Evolutionary conservation across 1,140 invertebrate genomes (phyloP).

Genomic region (Luehdorfia chinensis): DNA sequence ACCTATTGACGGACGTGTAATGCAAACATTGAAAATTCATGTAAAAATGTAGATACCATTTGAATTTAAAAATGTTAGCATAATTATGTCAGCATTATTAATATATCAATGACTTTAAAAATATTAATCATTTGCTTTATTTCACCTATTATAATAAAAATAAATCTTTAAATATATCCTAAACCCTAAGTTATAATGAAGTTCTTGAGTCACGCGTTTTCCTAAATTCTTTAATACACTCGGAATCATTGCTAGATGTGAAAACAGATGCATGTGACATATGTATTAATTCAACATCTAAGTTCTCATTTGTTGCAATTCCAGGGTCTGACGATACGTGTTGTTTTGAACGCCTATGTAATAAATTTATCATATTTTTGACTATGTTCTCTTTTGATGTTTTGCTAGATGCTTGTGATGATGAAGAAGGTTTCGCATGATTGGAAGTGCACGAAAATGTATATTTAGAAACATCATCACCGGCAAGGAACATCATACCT

Average conservation of each 20-base stretch:
- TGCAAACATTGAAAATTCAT: background rate
- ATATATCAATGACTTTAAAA: no score
- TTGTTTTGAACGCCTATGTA: conserved; percentile 36
- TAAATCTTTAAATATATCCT: conserved; percentile 14
- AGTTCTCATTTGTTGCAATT: conserved; percentile 27
- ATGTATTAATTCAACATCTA: conserved; percentile 50
- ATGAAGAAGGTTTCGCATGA: conserved; percentile 26
- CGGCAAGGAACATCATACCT: conserved; percentile 39
- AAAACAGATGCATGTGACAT: conserved; percentile 49
- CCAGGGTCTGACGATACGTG: conserved; percentile 47
- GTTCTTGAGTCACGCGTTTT: conserved; percentile 32
- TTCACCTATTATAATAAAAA: conserved; percentile 13
- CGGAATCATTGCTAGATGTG: conserved; percentile 44
- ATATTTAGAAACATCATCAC: conserved; percentile 54
- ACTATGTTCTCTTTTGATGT: conserved; percentile 55
- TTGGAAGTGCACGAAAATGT: conserved; percentile 36
- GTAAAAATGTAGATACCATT: no score
- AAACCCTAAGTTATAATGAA: conserved; percentile 27
- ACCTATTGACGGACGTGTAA: no score
- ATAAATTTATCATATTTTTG: conserved; percentile 42
- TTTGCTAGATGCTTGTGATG: conserved; percentile 36
- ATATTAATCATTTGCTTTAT: no score
- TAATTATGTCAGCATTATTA: no score
- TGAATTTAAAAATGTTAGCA: no score
- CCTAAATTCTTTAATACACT: conserved; percentile 25